phyloP scores from a whole-genome alignment of 64 coral and sea anemone species.

The Pocillopora verrucosa region DNA sequence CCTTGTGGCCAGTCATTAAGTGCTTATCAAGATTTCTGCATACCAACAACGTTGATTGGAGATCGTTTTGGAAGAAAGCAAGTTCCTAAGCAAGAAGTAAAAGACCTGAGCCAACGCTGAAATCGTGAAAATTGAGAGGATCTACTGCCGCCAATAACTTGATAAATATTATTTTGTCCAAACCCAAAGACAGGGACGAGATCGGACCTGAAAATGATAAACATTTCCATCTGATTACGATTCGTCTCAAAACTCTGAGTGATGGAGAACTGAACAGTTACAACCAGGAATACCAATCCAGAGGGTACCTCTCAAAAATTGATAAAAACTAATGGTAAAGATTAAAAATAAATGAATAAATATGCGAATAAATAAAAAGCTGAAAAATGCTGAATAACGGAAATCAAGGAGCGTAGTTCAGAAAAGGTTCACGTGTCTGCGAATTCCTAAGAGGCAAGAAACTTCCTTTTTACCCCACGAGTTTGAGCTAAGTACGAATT shows the following conservation, averaged over 20 bases:
- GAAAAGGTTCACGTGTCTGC: too few species aligned
- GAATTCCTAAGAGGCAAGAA: too few species aligned
- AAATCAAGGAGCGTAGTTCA: too few species aligned
- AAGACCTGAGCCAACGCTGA: constrained; percentile 35
- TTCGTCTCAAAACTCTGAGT: too few species aligned
- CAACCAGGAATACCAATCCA: too few species aligned
- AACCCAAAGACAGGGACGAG: constrained; percentile 61
- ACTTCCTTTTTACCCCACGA: too few species aligned
- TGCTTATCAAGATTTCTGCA: neutral
- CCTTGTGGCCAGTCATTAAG: too few species aligned
- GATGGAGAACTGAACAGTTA: neutral
- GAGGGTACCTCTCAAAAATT: too few species aligned
- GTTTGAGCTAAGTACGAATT: too few species aligned
- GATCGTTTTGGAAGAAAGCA: constrained; percentile 42
- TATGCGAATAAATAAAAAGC: too few species aligned
- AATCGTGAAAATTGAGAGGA: constrained; percentile 34
- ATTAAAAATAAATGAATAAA: too few species aligned
- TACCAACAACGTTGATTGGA: constrained; percentile 63
- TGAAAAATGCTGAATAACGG: too few species aligned
- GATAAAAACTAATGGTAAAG: neutral
- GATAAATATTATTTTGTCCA: constrained; percentile 60
- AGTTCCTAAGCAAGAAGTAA: constrained; percentile 28
- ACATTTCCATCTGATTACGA: neutral
- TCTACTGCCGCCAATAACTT: neutral
- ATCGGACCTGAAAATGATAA: constrained; percentile 7